A percentile compares a stretch with the other conserved stretches of the same genome.
Conservation (phyloP, 2,113 vertebrate species). For the Poeciliopsis retropinna region DNA sequence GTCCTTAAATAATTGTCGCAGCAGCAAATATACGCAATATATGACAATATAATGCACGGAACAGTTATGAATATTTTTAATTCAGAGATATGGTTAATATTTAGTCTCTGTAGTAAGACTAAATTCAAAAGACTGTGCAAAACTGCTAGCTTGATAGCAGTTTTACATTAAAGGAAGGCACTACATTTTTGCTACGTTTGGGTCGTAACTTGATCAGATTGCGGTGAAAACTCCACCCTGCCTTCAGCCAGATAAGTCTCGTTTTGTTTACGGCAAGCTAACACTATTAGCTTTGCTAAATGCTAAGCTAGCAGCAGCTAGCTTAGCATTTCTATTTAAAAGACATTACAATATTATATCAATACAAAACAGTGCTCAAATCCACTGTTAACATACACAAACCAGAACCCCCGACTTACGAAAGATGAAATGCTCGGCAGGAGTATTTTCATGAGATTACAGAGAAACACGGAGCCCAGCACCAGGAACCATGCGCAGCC, state of each 20-base stretch:
- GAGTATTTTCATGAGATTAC: slow-evolving; percentile 78
- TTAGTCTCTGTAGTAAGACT: too few species aligned
- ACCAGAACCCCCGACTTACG: slow-evolving; percentile 66
- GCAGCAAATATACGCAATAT: too few species aligned
- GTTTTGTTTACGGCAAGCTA: not conserved
- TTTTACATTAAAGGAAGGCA: not conserved
- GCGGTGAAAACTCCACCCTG: too few species aligned
- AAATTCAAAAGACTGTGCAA: not conserved
- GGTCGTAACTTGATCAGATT: not conserved
- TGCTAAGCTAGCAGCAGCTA: not conserved
- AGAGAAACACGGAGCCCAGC: slow-evolving; percentile 76
- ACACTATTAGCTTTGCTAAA: not conserved
- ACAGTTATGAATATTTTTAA: too few species aligned
- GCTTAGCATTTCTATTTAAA: not conserved
- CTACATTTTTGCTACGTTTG: not conserved
- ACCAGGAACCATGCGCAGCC: slow-evolving; percentile 77
- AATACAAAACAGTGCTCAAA: not conserved
- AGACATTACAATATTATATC: not conserved
- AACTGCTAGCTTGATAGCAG: not conserved
- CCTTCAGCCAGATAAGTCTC: too few species aligned
- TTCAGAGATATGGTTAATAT: too few species aligned
- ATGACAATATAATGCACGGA: too few species aligned
- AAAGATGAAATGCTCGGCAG: slow-evolving; percentile 75
- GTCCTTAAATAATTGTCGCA: not conserved
- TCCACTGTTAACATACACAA: not conserved